Evolutionary conservation across 2,888 invertebrate species (phyloP), one percentile per base, ranked within the genome.

Genomic region (Volucella zonaria): DNA sequence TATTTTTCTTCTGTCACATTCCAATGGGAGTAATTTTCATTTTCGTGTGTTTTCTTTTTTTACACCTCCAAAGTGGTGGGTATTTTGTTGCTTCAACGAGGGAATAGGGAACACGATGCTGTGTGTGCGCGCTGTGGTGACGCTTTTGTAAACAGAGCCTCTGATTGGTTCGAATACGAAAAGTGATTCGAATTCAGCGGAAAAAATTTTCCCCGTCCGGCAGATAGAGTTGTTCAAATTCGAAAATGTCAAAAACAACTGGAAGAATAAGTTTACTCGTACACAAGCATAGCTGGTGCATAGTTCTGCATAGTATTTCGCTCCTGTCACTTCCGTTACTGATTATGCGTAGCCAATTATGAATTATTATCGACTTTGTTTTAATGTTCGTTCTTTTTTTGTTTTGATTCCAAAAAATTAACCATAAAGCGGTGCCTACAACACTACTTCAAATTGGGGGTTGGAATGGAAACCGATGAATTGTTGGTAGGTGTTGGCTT

Each of bases 91-190:
- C 6, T 31, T 6, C 31, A 1, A 31, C 6, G 31, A 31, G 31
- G 1, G n/a, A n/a, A 12, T 64, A 31, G 71, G 56, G 42, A 76
- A 68, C 76, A 71, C 81, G 75, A 73, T 77, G 54, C 71, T 77
- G 81, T 77, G 66, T 80, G 76, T 64, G 81, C 81, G 80, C 80
- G 76, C 61, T 77, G 73, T 68, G 67, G 62, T 73, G 81, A 81
- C 45, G 81, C 67, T 85, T 76, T 74, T 73, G 76, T 85, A 85
- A 85, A 85, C 81, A 85, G 67, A 64, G 76, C n/a, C 54, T 85
- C 85, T 85, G 85, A 85, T 85, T 85, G 85, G 85, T 80, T 85
- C 80, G 76, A 76, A 76, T 56, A 14, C 45, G 31, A 58, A 67
- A 62, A 62, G 61, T 45, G 62, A 51, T 73, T 67, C 52, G 38